phyloP scores from a whole-genome alignment of 2,113 vertebrate genomes.

The Macrotus californicus region DNA sequence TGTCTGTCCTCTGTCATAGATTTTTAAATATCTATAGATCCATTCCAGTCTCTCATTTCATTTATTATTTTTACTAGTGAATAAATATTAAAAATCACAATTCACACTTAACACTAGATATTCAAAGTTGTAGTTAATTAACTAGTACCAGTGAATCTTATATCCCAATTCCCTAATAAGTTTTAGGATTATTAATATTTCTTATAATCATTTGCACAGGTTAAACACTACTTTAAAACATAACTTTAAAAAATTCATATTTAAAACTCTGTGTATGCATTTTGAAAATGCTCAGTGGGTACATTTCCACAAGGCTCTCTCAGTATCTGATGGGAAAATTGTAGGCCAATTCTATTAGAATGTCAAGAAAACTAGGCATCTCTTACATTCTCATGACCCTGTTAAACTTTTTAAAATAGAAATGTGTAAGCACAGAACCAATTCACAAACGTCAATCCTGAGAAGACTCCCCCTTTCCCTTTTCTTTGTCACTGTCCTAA shows the following conservation, averaged over 20 bases:
- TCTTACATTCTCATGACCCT: not conserved
- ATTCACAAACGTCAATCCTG: not conserved
- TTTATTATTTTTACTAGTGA: not conserved
- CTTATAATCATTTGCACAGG: not conserved
- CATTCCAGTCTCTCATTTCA: not conserved
- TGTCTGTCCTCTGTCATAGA: not conserved
- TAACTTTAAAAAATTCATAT: not conserved
- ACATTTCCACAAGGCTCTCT: not conserved
- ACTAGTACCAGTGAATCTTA: not conserved
- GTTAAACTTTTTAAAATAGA: slow-evolving; percentile 13
- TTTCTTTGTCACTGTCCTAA: slow-evolving; percentile 12
- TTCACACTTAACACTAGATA: not conserved
- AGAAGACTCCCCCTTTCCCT: not conserved
- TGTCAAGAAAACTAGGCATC: not conserved
- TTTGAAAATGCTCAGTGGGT: too few species aligned
- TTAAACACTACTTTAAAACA: not conserved
- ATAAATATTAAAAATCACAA: not conserved
- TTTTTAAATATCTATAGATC: not conserved
- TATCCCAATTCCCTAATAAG: not conserved
- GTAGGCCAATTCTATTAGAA: not conserved
- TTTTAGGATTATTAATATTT: not conserved
- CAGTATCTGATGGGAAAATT: not conserved
- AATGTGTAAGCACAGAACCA: not conserved
- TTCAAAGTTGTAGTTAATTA: not conserved
- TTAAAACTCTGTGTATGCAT: not conserved